Evolutionary conservation across 2,888 invertebrate genomes (phyloP), one percentile per base, ranked within the genome.

Genomic region (Neoascia interrupta): DNA sequence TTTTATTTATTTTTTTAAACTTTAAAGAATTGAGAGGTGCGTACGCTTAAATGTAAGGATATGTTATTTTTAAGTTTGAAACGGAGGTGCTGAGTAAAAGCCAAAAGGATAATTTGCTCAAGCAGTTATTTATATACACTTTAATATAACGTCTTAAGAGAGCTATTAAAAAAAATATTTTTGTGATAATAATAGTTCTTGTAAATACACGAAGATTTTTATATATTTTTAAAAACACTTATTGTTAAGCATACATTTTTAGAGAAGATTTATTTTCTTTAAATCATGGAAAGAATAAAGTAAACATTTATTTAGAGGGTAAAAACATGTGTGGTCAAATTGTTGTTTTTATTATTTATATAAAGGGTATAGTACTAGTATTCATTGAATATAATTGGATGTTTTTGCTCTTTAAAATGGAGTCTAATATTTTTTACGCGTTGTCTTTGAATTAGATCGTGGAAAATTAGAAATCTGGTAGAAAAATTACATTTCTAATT

Each of bases 291-390:
- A 31, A 60, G 13, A 16, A 5, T 37, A 34, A 13, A 51, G 43
- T 60, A 66, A 72, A 79, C 66, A 79, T 64, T 54, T 60, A 73
- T 56, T 41, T 79, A 21, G 49, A 56, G 41, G 64, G 31, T 64
- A 21, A 79, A 70, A 76, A 60, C 54, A 39, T 41, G 11, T 37
- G 28, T 53, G 68, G 56, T 47, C 56, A 56, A 49, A 47, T 58
- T 5, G 39, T 19, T 47, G 49, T 39, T 23, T 56, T 64, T 41
- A 39, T n/a, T n/a, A n/a, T n/a, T n/a, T n/a, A n/a, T n/a, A n/a
- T n/a, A n/a, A n/a, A n/a, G n/a, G n/a, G n/a, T n/a, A n/a, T n/a
- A n/a, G n/a, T n/a, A n/a, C n/a, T n/a, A n/a, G n/a, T n/a, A n/a
- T n/a, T n/a, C n/a, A n/a, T n/a, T n/a, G n/a, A n/a, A n/a, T n/a